These are phyloP conservation scores for Lottia gigantea DNA, from an alignment of 2,888 invertebrate genomes.

Conservation along the genomic window DNA sequence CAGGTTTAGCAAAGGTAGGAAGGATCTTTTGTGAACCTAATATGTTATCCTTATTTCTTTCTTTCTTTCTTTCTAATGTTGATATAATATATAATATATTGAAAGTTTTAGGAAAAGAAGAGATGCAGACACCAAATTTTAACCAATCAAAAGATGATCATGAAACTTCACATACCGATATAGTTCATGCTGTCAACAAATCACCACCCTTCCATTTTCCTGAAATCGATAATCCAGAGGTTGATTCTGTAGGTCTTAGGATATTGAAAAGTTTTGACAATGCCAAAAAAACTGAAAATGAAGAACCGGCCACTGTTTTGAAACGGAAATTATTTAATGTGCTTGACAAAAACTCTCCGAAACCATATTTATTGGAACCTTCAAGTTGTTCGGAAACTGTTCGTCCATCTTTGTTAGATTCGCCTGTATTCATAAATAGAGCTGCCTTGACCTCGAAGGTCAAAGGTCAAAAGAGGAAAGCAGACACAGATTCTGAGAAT, in stretches of 20 bases:
- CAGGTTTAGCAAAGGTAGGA: too few species aligned
- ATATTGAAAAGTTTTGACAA: too few species aligned
- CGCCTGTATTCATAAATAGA: not conserved
- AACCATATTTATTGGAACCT: slow-evolving; percentile 4
- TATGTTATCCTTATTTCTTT: too few species aligned
- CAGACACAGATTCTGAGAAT: slow-evolving; percentile 1
- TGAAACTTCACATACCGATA: too few species aligned
- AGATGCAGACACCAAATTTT: not conserved
- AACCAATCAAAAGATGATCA: too few species aligned
- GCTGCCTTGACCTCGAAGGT: not conserved
- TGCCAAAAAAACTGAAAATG: not conserved
- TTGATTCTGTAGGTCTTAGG: too few species aligned
- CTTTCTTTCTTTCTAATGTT: too few species aligned
- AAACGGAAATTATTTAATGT: not conserved
- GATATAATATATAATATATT: too few species aligned
- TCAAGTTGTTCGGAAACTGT: not conserved
- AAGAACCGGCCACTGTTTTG: not conserved
- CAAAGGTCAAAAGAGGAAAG: slow-evolving; percentile 1
- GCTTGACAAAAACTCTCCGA: not conserved
- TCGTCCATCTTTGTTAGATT: not conserved
- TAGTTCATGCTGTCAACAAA: too few species aligned
- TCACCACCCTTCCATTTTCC: too few species aligned
- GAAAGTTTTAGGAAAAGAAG: not conserved
- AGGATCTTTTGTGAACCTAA: too few species aligned
- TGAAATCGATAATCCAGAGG: too few species aligned